phyloP scores from a whole-genome alignment of 2,113 vertebrate genomes.

The Gracilinanus agilis region DNA sequence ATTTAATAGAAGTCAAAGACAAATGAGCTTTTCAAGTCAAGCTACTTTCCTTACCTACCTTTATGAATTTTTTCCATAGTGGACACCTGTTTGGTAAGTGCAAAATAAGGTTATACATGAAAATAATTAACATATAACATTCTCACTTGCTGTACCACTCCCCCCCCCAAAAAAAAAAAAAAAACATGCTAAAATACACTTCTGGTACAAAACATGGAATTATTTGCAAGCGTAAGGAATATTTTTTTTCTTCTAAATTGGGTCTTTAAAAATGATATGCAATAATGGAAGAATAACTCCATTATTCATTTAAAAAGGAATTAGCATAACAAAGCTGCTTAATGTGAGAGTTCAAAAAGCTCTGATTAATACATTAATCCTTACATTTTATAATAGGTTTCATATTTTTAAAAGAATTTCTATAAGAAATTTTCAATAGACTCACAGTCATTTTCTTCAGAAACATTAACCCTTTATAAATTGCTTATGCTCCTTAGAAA shows the following conservation, averaged over 20 bases:
- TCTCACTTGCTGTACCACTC: slow-evolving; percentile 56
- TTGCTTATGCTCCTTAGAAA: background rate
- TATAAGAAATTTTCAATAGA: slow-evolving; percentile 73
- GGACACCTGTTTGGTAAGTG: slow-evolving; percentile 56
- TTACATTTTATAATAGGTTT: slow-evolving; percentile 83
- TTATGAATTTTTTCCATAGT: slow-evolving; percentile 50
- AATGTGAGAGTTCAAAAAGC: slow-evolving; percentile 85
- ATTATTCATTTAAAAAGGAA: slow-evolving; percentile 86
- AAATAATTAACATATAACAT: slow-evolving; percentile 54
- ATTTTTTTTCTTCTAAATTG: slow-evolving; percentile 85
- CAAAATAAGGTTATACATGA: slow-evolving; percentile 66
- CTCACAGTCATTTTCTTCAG: slow-evolving; percentile 43
- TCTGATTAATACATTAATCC: slow-evolving; percentile 88
- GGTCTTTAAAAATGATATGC: slow-evolving; percentile 83
- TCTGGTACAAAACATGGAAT: slow-evolving; percentile 71
- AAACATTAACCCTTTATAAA: slow-evolving; percentile 79
- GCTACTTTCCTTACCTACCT: slow-evolving; percentile 16
- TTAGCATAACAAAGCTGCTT: slow-evolving; percentile 88
- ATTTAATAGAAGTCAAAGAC: background rate
- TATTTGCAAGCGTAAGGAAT: slow-evolving; percentile 81
- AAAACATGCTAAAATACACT: slow-evolving; percentile 66
- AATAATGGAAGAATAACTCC: slow-evolving; percentile 84
- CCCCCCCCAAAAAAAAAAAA: background rate
- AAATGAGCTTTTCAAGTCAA: slow-evolving; percentile 6
- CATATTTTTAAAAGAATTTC: slow-evolving; percentile 78